Conservation (phyloP, 2,888 invertebrate species). For the Sepiola atlantica region DNA sequence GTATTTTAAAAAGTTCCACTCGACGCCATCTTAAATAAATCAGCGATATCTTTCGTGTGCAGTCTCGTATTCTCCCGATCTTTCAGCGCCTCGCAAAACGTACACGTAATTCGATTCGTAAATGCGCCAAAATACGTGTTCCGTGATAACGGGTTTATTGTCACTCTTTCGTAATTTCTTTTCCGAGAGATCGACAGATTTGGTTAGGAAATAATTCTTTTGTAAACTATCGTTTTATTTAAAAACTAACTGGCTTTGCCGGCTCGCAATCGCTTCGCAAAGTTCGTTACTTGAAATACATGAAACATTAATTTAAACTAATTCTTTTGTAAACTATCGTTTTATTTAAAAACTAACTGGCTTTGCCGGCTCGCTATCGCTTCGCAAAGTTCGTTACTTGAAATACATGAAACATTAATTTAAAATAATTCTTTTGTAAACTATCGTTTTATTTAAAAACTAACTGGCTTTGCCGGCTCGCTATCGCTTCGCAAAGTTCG, state of each 20-base stretch:
- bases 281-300: no score
- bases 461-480: no score
- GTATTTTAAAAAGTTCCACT: not conserved
- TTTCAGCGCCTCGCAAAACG: not conserved
- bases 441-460: not conserved
- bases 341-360: not conserved
- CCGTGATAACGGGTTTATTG: not conserved
- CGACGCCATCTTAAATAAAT: not conserved
- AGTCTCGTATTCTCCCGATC: not conserved
- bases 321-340: not conserved
- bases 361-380: no score
- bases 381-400: no score
- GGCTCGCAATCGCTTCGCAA: no score
- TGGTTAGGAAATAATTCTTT: not conserved
- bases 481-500: no score
- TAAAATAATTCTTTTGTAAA: not conserved
- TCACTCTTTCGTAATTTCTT: not conserved
- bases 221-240: not conserved
- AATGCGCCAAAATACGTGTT: not conserved
- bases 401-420: no score
- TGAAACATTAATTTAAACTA: no score
- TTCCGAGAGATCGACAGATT: not conserved
- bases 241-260: no score
- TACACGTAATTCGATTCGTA: not conserved
- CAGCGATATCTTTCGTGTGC: not conserved